These are phyloP conservation scores for Caenorhabditis sp. DNA, from an alignment of 2,888 invertebrate species.

Conservation along the genomic window DNA sequence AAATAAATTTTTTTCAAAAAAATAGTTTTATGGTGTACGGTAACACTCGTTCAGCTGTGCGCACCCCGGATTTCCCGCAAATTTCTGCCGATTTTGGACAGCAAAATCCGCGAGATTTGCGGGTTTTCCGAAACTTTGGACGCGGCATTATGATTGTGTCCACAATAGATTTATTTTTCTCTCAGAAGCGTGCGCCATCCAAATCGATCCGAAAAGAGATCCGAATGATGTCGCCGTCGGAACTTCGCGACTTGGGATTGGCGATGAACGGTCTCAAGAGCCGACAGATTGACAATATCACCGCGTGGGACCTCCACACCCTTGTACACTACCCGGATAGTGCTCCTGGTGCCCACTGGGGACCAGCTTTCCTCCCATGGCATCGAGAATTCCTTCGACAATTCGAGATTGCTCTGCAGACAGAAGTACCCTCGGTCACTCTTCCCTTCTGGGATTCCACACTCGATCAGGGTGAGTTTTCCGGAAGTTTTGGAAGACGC, in stretches of 20 bases:
- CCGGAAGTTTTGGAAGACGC: background rate
- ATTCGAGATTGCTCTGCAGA: constrained; percentile 76
- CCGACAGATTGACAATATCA: constrained; percentile 74
- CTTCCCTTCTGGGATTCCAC: constrained; percentile 78
- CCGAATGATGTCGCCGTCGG: constrained; percentile 68
- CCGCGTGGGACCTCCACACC: constrained; percentile 77
- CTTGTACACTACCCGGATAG: constrained; percentile 77
- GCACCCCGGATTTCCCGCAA: too few species aligned
- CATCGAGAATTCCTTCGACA: constrained; percentile 78
- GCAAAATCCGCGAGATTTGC: too few species aligned
- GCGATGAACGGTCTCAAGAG: constrained; percentile 76
- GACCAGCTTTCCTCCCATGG: constrained; percentile 78
- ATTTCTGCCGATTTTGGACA: too few species aligned
- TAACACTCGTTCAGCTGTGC: too few species aligned
- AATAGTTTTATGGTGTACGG: too few species aligned
- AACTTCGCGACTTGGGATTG: constrained; percentile 62
- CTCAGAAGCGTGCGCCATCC: constrained; percentile 53
- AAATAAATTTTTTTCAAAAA: too few species aligned
- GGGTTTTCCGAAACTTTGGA: too few species aligned
- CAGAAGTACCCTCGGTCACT: constrained; percentile 71
- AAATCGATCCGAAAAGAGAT: constrained; percentile 73
- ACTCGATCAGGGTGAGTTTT: constrained; percentile 72
- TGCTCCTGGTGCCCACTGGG: constrained; percentile 75
- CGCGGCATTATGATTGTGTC: too few species aligned
- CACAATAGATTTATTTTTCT: constrained; percentile 3